phyloP scores from a whole-genome alignment of 1,140 invertebrate species.

The Aphaenogaster rudis region DNA sequence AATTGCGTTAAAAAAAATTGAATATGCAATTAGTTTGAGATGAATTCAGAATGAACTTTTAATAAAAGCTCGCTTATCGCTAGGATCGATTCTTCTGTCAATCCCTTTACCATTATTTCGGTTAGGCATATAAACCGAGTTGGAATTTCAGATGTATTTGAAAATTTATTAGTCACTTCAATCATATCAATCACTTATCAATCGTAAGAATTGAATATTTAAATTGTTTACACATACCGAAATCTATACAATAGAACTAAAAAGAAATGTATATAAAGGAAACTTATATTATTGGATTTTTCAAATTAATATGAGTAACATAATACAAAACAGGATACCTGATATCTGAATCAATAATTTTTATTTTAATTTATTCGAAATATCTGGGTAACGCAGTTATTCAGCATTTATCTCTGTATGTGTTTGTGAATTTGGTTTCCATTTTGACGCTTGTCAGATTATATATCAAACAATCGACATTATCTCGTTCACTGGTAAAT shows the following conservation, averaged over 20 bases:
- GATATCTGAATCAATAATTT: constrained; percentile 20
- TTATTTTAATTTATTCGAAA: constrained; percentile 28
- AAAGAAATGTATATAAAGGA: neutral
- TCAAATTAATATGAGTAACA: constrained; percentile 13
- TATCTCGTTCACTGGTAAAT: neutral
- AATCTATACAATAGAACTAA: neutral
- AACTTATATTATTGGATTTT: constrained; percentile 23
- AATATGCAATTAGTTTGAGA: neutral
- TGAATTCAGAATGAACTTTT: neutral
- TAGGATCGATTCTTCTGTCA: neutral
- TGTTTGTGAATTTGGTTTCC: neutral
- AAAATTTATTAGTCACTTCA: neutral
- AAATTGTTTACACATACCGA: neutral
- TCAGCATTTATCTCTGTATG: constrained; percentile 35
- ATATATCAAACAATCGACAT: neutral
- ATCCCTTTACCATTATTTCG: neutral
- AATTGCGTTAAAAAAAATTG: neutral
- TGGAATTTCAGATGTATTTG: neutral
- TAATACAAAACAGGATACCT: constrained; percentile 10
- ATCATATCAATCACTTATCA: neutral
- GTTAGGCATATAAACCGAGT: neutral
- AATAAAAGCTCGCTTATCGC: neutral
- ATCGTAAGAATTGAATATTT: neutral
- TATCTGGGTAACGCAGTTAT: neutral
- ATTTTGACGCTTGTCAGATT: neutral